Evolutionary conservation across 2,797 vertebrate species (phyloP).

Genomic region (Sebastolobus alascanus): DNA sequence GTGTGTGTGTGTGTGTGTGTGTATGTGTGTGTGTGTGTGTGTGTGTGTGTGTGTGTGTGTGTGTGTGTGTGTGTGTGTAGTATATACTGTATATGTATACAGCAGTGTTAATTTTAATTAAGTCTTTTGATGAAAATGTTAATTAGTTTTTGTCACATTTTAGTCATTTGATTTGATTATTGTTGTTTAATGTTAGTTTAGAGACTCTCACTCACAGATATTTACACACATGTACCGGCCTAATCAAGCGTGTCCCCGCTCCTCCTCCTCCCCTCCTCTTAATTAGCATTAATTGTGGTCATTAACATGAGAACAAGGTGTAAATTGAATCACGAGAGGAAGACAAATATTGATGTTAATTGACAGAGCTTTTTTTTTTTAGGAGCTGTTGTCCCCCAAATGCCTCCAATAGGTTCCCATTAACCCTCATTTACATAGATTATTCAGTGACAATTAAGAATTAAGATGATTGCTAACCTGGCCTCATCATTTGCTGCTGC

Average conservation of each 20-base stretch:
- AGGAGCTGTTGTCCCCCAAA: constrained; percentile 65
- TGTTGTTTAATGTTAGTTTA: neutral
- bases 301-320: constrained; percentile 91
- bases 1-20: constrained; percentile 12
- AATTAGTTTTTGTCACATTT: constrained; percentile 4
- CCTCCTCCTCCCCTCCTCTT: constrained; percentile 74
- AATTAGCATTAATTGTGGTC: constrained; percentile 92
- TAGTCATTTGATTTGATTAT: neutral
- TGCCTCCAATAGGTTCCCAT: constrained; percentile 77
- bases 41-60: too few relatives aligned
- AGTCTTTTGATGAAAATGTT: constrained; percentile 1
- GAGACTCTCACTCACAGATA: constrained; percentile 2
- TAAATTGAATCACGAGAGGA: constrained; percentile 83
- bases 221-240: constrained; percentile 17
- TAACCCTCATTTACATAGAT: constrained; percentile 84
- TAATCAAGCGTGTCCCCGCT: constrained; percentile 37
- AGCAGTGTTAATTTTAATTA: neutral
- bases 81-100: too few relatives aligned
- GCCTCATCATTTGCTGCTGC: constrained; percentile 13
- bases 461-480: constrained; percentile 75
- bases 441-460: constrained; percentile 80
- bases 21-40: neutral
- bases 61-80: too few relatives aligned
- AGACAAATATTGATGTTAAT: constrained; percentile 86
- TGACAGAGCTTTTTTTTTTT: constrained; percentile 68